Conservation (phyloP, 2,888 invertebrate species). For the Phania funesta region DNA sequence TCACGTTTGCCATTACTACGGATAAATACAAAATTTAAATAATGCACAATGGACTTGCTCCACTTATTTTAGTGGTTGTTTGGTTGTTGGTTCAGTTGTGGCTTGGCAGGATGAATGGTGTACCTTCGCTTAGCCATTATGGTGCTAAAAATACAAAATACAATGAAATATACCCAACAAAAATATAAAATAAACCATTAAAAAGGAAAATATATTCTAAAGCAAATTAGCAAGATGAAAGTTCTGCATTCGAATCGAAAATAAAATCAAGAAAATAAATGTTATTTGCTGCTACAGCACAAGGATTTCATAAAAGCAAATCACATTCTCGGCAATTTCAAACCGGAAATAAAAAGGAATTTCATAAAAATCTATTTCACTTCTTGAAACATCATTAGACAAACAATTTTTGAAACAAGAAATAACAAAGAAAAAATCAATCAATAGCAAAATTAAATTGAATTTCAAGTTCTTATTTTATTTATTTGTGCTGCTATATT, state of each 20-base stretch:
- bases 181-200: constrained; percentile 32
- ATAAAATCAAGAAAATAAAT: neutral
- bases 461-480: neutral
- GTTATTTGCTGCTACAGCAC: neutral
- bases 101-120: neutral
- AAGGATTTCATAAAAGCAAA: constrained; percentile 17
- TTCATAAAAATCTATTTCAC: constrained; percentile 30
- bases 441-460: constrained; percentile 24
- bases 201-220: constrained; percentile 50
- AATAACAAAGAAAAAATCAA: constrained; percentile 14
- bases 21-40: constrained; percentile 63
- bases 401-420: constrained; percentile 1
- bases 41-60: constrained; percentile 64
- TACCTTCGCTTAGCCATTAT: constrained; percentile 8
- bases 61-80: constrained; percentile 42
- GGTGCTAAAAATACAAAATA: constrained; percentile 13
- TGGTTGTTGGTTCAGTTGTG: neutral
- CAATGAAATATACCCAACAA: neutral
- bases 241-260: constrained; percentile 2
- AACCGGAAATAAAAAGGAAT: constrained; percentile 42
- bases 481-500: neutral
- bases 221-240: constrained; percentile 32
- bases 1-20: constrained; percentile 60
- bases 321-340: constrained; percentile 31
- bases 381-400: constrained; percentile 13